phyloP scores from a whole-genome alignment of 30 jellyfish, hydroid and myxozoan genomes.

The Sanderia malayensis region DNA sequence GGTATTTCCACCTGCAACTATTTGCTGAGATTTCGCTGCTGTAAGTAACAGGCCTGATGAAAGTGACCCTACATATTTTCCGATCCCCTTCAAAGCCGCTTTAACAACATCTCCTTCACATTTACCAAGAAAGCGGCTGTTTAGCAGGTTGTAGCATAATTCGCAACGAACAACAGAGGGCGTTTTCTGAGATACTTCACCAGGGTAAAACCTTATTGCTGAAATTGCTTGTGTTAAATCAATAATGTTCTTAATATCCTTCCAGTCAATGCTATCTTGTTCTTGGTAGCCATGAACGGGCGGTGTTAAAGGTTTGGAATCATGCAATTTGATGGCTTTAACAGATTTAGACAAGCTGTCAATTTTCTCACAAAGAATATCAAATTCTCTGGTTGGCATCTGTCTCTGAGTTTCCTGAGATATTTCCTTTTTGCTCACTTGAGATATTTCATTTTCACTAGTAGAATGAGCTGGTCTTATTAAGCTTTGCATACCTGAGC shows the following conservation, averaged over 20 bases:
- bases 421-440: no score
- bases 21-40: neutral
- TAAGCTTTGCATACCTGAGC: no score
- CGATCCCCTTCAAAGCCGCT: neutral
- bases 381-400: no score
- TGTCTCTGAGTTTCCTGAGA: no score
- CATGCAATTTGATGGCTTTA: no score
- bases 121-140: neutral
- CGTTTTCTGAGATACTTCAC: neutral
- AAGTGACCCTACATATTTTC: neutral
- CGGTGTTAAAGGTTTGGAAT: no score
- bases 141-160: neutral
- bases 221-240: neutral
- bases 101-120: neutral
- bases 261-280: neutral
- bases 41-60: neutral
- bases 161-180: slow-evolving; percentile 2
- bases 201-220: neutral
- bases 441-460: no score
- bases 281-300: no score
- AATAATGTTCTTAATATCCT: neutral
- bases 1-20: slow-evolving; percentile 5
- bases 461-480: no score
- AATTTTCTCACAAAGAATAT: no score
- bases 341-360: no score